Base-by-base conservation (phyloP, 1,140 invertebrate species). In the Drosophila kepulauana region DNA sequence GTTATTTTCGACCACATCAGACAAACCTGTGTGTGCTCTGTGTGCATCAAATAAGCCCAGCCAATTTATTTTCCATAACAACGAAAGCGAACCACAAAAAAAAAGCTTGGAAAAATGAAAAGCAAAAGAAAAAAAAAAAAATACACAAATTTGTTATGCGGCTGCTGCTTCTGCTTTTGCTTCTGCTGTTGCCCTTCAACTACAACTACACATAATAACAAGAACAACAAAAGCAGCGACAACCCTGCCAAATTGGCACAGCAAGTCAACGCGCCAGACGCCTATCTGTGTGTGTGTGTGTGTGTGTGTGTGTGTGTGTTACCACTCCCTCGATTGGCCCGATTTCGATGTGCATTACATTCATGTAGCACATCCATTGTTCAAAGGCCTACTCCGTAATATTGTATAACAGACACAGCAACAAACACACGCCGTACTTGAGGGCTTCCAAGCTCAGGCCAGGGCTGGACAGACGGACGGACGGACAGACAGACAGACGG, bases 31-130 rank as follows among this genome's bases (percentile, higher is more conserved):
- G 41, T 13, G 33, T 33, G 5, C 7, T 33, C 33, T 33, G 33
- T 81, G 74, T 66, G 79, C 78, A 62, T 74, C 72, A 81, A 81
- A 81, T 77, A 77, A 81, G 74, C 64, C 66, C 49, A 78, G 54
- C 70, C 80, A 82, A 82, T 82, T 82, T 82, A 82, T 82, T 82
- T 82, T 82, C 80, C 80, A 82, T 82, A 78, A 82, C 79, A 82
- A 82, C 79, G 63, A 11, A 46, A 54, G 13, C 16, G 58, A 35
- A 41, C 3, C 20, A 25, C 20, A 25, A 25, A 6, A n/a, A 75
- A 75, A 51, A 48, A 56, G 3, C 13, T 7, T 6, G 1, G 48
- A 25, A 25, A 25, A 25, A 25, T 35, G 25, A 28, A 33, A 41
- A 49, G 57, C 33, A 73, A 30, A 57, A 51, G 57, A 25, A 58